A percentile compares a stretch with the other conserved stretches of the same genome.
Evolutionary conservation across 2,113 vertebrate species (phyloP).

Genomic region (Zosterops japonicus): DNA sequence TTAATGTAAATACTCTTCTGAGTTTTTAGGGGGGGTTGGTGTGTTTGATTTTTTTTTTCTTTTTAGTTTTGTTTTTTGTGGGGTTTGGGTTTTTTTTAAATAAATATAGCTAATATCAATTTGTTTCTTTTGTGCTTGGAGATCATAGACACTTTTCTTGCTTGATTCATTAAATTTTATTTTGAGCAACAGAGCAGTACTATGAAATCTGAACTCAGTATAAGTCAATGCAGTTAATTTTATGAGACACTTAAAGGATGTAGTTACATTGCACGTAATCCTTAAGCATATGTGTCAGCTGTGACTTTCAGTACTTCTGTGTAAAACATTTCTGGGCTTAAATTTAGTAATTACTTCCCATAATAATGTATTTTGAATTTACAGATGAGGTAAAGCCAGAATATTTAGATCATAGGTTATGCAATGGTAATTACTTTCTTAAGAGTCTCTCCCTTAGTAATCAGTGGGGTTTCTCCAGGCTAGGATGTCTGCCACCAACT

Average conservation of each 20-base stretch:
- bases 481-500: background rate
- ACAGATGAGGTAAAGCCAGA: background rate
- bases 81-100: background rate
- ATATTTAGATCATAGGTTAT: background rate
- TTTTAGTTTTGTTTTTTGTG: background rate
- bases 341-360: background rate
- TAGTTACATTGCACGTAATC: background rate
- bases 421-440: background rate
- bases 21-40: accelerated
- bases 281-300: background rate
- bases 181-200: background rate
- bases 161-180: background rate
- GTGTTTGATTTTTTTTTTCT: background rate
- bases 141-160: background rate
- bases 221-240: background rate
- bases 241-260: background rate
- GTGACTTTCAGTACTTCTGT: background rate
- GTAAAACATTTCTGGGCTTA: background rate
- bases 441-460: background rate
- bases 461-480: background rate
- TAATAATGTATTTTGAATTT: background rate
- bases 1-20: background rate
- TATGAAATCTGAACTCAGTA: background rate
- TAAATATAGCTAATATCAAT: background rate
- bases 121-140: background rate